phyloP scores from a whole-genome alignment of 2,797 vertebrate genomes.

The Muscicapa striata region DNA sequence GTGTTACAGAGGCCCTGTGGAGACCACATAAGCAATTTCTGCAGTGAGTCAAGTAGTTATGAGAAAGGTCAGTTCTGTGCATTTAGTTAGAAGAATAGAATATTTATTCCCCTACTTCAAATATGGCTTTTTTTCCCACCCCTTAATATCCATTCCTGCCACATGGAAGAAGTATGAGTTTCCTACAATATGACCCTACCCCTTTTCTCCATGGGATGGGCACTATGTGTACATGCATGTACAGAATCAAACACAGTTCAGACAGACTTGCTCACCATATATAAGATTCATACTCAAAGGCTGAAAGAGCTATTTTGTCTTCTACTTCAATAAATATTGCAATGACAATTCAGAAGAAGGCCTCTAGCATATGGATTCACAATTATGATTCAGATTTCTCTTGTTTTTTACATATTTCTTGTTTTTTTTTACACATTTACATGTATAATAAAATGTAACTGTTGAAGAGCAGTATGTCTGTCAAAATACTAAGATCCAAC shows the following conservation, averaged over 20 bases:
- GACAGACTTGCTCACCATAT: background rate
- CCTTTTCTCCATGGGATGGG: background rate
- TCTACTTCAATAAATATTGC: background rate
- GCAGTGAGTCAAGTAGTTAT: background rate
- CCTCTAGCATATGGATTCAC: background rate
- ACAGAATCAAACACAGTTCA: background rate
- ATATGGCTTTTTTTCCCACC: accelerated
- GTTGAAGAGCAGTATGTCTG: accelerated
- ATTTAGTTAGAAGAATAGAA: background rate
- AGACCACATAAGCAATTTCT: background rate
- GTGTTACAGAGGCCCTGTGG: background rate
- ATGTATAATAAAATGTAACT: background rate
- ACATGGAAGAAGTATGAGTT: background rate
- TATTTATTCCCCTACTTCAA: background rate
- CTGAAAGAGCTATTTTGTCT: background rate
- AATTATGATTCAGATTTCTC: background rate
- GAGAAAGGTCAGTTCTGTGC: background rate
- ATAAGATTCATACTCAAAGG: background rate
- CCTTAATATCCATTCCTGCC: background rate
- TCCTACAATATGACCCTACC: background rate
- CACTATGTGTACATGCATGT: background rate
- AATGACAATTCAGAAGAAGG: background rate
- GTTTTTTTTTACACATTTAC: background rate
- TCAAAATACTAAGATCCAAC: background rate
- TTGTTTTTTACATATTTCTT: background rate